These are phyloP conservation scores for Felis chaus DNA, from an alignment of 2,113 vertebrate genomes.

Conservation along the genomic window DNA sequence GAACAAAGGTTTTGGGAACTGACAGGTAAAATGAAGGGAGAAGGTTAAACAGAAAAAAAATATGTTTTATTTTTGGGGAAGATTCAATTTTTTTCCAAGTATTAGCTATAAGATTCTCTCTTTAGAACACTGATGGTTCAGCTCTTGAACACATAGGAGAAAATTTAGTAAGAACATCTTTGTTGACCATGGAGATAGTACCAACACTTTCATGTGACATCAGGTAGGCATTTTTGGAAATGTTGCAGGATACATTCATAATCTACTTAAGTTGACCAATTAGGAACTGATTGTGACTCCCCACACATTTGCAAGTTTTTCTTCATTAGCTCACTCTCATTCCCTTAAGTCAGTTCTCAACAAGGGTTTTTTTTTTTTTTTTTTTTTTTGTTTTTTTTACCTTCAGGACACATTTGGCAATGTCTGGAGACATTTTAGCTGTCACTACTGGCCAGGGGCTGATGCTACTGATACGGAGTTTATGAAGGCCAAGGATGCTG, in stretches of 20 bases:
- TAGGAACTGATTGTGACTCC: not conserved
- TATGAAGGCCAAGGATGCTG: not conserved
- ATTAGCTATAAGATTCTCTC: slow-evolving; percentile 15
- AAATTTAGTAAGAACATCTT: not conserved
- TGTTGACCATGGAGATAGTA: not conserved
- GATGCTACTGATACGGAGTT: not conserved
- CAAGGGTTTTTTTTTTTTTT: too few species aligned
- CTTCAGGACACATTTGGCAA: not conserved
- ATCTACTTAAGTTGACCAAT: not conserved
- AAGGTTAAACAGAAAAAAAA: slow-evolving; percentile 14
- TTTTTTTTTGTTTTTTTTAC: not conserved
- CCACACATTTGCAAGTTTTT: not conserved
- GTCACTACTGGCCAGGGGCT: not conserved
- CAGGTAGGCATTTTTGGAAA: not conserved
- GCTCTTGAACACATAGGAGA: not conserved
- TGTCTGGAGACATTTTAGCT: not conserved
- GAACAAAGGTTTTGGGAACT: slow-evolving; percentile 26
- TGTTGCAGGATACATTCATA: not conserved
- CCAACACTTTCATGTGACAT: not conserved
- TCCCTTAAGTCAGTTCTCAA: not conserved
- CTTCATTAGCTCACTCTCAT: not conserved
- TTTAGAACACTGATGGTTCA: not conserved
- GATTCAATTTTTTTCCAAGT: slow-evolving; percentile 42
- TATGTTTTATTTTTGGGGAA: slow-evolving; percentile 42
- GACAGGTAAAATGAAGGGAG: slow-evolving; percentile 43